A percentile compares a stretch with the other conserved stretches of the same genome.
Evolutionary conservation across 2,113 vertebrate species (phyloP).

Genomic region (Corapipo altera): DNA sequence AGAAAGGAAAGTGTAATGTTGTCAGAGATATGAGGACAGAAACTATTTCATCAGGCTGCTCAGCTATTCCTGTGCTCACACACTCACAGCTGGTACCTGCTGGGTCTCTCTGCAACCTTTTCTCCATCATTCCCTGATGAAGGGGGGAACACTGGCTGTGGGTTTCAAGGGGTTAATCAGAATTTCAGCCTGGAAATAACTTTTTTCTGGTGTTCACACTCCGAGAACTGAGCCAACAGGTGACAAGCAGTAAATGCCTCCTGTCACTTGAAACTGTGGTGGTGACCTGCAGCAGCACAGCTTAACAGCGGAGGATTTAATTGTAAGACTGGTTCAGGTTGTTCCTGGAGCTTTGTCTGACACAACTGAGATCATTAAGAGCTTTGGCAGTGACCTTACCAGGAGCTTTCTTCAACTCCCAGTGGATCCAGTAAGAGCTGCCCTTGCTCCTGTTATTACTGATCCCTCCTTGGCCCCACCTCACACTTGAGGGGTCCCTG

Average conservation of each 20-base stretch:
- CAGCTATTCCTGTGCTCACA: rapidly evolving
- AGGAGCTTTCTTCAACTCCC: background rate
- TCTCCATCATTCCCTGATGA: background rate
- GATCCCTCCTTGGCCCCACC: background rate
- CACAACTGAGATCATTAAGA: background rate
- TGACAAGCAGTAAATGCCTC: background rate
- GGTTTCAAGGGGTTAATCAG: background rate
- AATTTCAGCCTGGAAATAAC: background rate
- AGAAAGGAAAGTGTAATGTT: background rate
- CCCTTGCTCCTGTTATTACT: background rate
- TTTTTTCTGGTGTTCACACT: background rate
- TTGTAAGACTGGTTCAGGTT: background rate
- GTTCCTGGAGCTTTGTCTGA: background rate
- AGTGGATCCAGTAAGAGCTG: background rate
- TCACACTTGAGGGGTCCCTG: background rate
- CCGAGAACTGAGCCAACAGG: background rate
- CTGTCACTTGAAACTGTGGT: rapidly evolving
- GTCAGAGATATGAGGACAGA: rapidly evolving
- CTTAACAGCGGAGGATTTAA: background rate
- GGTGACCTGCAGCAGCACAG: background rate
- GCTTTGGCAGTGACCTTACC: background rate
- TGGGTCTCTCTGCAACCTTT: background rate
- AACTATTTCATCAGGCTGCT: background rate
- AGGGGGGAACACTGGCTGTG: background rate
- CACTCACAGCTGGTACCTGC: background rate